Percentiles rank a stretch among this genome's conserved stretches.
These are phyloP conservation scores for Oreochromis aureus DNA, from an alignment of 2,113 vertebrate species.

Conservation along the genomic window DNA sequence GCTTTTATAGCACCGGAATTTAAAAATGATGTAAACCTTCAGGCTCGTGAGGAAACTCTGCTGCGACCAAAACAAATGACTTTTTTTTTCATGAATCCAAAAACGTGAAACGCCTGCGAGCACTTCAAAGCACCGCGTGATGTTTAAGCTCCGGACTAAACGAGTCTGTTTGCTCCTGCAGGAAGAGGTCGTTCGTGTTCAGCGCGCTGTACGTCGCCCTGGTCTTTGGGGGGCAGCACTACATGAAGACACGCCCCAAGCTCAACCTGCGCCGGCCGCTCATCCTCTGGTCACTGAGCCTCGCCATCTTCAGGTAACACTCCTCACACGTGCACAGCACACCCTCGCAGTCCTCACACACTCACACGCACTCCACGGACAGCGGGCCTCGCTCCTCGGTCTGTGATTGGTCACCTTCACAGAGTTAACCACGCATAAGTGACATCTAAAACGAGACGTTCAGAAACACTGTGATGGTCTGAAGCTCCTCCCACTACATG, in stretches of 20 bases:
- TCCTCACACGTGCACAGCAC: background rate
- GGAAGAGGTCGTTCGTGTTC: constrained; percentile 69
- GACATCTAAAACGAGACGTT: background rate
- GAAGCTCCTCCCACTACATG: background rate
- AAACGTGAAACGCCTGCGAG: background rate
- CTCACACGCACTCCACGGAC: background rate
- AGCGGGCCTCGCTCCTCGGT: background rate
- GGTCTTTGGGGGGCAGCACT: constrained; percentile 71
- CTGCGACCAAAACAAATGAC: background rate
- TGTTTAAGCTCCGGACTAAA: background rate
- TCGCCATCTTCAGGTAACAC: constrained; percentile 82
- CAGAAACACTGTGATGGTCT: background rate
- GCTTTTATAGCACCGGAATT: too few relatives aligned
- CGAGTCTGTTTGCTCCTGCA: constrained; percentile 14
- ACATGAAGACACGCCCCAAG: constrained; percentile 76
- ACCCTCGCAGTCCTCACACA: background rate
- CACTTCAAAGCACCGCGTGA: background rate
- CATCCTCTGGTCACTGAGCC: constrained; percentile 78
- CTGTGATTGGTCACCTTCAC: background rate
- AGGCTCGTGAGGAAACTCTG: background rate
- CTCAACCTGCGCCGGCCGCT: constrained; percentile 74
- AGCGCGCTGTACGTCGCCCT: constrained; percentile 69
- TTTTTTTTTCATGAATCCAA: rapidly evolving
- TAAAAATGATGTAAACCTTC: background rate
- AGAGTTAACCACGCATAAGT: background rate